phyloP scores from a whole-genome alignment of 2,888 invertebrate genomes.

The Lithosia quadra region DNA sequence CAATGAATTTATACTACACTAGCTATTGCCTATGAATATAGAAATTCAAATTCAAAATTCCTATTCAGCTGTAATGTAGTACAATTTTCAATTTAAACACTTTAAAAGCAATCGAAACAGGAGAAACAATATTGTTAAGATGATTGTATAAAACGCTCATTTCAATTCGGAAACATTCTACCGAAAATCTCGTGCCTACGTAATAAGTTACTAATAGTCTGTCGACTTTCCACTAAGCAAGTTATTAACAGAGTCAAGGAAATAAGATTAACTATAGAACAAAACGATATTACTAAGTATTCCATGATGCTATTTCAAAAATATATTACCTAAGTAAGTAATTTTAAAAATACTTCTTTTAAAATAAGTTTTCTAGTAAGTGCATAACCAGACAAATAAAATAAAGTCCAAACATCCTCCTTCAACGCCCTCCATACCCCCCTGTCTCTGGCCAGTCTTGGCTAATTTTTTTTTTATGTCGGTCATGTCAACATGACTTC shows the following conservation, averaged over 20 bases:
- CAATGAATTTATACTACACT: no score
- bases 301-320: conserved; percentile 7
- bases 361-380: no score
- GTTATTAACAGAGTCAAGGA: conserved; percentile 2
- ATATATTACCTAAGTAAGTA: no score
- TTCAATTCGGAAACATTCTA: background rate
- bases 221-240: background rate
- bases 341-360: no score
- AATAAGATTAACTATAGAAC: conserved; percentile 13
- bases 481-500: no score
- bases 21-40: no score
- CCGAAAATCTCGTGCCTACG: background rate
- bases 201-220: background rate
- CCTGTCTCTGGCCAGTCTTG: no score
- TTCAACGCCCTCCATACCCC: no score
- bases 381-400: no score
- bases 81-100: conserved; percentile 12
- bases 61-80: conserved; percentile 10
- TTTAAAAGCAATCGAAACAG: conserved; percentile 11
- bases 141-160: background rate
- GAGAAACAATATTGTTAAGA: conserved; percentile 10
- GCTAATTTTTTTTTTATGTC: no score
- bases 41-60: no score
- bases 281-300: conserved; percentile 14
- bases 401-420: no score